Evolutionary conservation across 2,888 invertebrate species (phyloP).

Genomic region (Aromia moschata): DNA sequence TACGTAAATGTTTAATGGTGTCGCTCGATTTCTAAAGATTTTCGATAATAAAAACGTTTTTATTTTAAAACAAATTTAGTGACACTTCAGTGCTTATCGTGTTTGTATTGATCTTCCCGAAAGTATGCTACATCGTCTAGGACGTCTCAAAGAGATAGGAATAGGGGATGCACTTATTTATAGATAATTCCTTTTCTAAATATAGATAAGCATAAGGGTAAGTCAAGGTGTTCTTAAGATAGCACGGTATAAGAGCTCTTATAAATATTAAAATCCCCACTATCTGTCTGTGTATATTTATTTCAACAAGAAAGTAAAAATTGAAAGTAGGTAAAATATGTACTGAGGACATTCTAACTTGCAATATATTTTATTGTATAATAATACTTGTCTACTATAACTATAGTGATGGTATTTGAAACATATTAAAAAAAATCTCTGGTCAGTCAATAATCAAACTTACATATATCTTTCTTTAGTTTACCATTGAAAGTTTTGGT

Average conservation of each 20-base stretch:
- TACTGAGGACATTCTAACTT: too few relatives aligned
- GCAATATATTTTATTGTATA: too few relatives aligned
- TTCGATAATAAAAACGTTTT: slow-evolving; percentile 18
- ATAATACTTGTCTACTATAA: too few relatives aligned
- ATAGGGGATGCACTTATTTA: slow-evolving; percentile 27
- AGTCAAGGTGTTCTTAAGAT: slow-evolving; percentile 27
- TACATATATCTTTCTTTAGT: too few relatives aligned
- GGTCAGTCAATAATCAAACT: too few relatives aligned
- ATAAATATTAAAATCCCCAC: too few relatives aligned
- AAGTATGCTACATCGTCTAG: slow-evolving; percentile 17
- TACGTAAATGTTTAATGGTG: slow-evolving; percentile 7
- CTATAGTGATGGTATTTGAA: too few relatives aligned
- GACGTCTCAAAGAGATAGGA: slow-evolving; percentile 14
- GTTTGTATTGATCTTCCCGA: slow-evolving; percentile 21
- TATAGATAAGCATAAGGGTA: slow-evolving; percentile 24
- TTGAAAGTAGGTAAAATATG: too few relatives aligned
- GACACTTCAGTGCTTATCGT: slow-evolving; percentile 23
- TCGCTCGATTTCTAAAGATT: slow-evolving; percentile 3
- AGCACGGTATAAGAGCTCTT: slow-evolving; percentile 14
- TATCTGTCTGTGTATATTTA: too few relatives aligned
- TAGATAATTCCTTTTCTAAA: slow-evolving; percentile 26
- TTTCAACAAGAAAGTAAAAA: too few relatives aligned
- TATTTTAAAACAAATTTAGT: slow-evolving; percentile 21
- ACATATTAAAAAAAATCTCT: too few relatives aligned
- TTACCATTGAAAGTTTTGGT: too few relatives aligned